Evolutionary conservation across 2,888 invertebrate genomes (phyloP), one percentile per base, ranked within the genome.

Genomic region (Cyrtodaria siliqua): DNA sequence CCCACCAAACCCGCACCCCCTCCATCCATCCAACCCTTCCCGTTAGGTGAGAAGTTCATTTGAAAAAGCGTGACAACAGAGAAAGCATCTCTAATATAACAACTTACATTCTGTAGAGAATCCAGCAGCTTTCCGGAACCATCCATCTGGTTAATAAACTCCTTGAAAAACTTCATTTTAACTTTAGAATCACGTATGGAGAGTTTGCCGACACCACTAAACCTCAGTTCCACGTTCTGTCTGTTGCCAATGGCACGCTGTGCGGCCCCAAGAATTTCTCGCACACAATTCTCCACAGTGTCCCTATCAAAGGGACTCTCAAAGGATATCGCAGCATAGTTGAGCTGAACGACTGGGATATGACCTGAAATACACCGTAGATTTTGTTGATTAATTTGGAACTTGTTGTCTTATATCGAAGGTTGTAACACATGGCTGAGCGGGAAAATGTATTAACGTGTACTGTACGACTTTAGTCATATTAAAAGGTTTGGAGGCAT

Each of bases 161-260:
- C 91, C 77, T 93, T 93, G 79, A 89, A 93, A 79, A 93, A 93
- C 82, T 90, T 92, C 92, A 93, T 93, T 83, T 93, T 93, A 3
- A 92, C 91, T 69, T 86, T 86, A 42, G 84, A 82, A 62, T 92
- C 91, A 56, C 92, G 82, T 27, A 93, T 91, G 24, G 89, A 87
- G 27, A 93, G 86, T 38, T 91, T 87, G 26, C 93, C 93, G 70
- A 93, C 89, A 16, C 92, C 91, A 60, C 67, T 76, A 75, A 93
- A 93, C 24, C 87, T 83, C 27, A 93, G 89, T 79, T 93, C 93
- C 27, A 92, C 90, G 86, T 92, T 92, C 71, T 84, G 83, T 63
- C 83, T 89, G 18, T 87, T 75, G 33, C 89, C 90, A 3, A 93
- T 81, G 23, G 92, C 90, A 6, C 91, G 66, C 14, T 87, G 86